Conservation (phyloP, 2,797 vertebrate species). For the Sebastes ruberrimus region DNA sequence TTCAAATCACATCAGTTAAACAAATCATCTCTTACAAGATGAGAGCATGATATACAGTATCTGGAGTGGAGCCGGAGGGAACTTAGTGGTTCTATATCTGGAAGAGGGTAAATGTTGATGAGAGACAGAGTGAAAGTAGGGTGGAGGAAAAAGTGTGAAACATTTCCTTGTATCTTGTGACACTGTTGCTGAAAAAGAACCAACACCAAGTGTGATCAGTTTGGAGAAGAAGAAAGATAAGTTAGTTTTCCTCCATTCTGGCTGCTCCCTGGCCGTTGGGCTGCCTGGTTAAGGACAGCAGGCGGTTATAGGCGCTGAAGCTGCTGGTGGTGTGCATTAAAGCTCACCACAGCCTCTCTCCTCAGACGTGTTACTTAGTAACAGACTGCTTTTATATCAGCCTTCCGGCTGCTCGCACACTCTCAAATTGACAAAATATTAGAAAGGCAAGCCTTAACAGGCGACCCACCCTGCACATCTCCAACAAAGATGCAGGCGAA, state of each 20-base stretch:
- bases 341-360: constrained; percentile 45
- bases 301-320: constrained; percentile 31
- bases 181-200: constrained; percentile 63
- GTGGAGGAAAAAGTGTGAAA: constrained; percentile 27
- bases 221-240: constrained; percentile 27
- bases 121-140: constrained; percentile 30
- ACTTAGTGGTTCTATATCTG: constrained; percentile 55
- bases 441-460: constrained; percentile 73
- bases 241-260: constrained; percentile 22
- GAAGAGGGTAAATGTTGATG: constrained; percentile 44
- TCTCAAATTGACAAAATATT: constrained; percentile 72
- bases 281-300: constrained; percentile 53
- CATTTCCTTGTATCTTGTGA: constrained; percentile 41
- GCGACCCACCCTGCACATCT: constrained; percentile 41
- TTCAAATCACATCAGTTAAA: constrained; percentile 50
- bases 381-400: constrained; percentile 55
- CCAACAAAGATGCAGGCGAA: constrained; percentile 45
- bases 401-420: constrained; percentile 53
- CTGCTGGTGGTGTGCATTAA: constrained; percentile 29
- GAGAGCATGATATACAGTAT: constrained; percentile 37
- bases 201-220: background rate
- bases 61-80: constrained; percentile 16
- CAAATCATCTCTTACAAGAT: constrained; percentile 32
- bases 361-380: constrained; percentile 33
- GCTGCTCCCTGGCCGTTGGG: constrained; percentile 22